A percentile compares a stretch with the other conserved stretches of the same genome.
Evolutionary conservation across 2,888 invertebrate species (phyloP).

Genomic region (Watsonalla cultraria): DNA sequence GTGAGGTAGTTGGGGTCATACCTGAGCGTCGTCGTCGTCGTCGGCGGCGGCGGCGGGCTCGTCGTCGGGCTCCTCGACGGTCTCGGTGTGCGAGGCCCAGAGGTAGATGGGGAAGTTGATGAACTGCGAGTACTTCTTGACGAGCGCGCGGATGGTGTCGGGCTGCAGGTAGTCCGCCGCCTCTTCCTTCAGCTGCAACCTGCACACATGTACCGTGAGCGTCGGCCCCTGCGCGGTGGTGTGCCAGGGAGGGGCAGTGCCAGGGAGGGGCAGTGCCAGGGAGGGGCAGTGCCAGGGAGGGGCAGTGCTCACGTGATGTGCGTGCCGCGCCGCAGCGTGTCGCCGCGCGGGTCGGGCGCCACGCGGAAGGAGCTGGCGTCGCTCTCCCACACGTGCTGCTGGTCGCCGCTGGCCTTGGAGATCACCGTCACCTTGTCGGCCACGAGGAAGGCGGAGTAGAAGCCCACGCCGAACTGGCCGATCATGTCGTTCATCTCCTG

Average conservation of each 20-base stretch:
- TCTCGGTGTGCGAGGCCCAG: slow-evolving; percentile 84
- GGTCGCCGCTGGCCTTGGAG: slow-evolving; percentile 95
- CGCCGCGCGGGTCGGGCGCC: slow-evolving; percentile 95
- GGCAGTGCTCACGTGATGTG: slow-evolving; percentile 81
- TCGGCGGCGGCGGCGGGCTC: slow-evolving; percentile 15
- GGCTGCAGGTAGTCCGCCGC: slow-evolving; percentile 97
- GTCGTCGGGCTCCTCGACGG: slow-evolving; percentile 26
- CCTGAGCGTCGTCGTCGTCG: slow-evolving; percentile 34
- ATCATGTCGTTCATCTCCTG: slow-evolving; percentile 97
- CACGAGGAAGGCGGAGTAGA: slow-evolving; percentile 98
- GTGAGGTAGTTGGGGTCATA: background rate
- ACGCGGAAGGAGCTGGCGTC: slow-evolving; percentile 95
- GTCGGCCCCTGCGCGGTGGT: slow-evolving; percentile 7
- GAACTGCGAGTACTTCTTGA: slow-evolving; percentile 99
- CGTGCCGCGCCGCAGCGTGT: slow-evolving; percentile 94
- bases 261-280: slow-evolving; percentile 49
- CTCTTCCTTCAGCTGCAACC: slow-evolving; percentile 96
- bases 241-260: slow-evolving; percentile 83
- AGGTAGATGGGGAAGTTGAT: slow-evolving; percentile 99
- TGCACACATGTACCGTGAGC: slow-evolving; percentile 43
- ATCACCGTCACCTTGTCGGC: slow-evolving; percentile 97
- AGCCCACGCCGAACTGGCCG: slow-evolving; percentile 99
- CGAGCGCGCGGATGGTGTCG: slow-evolving; percentile 92
- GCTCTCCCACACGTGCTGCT: slow-evolving; percentile 98
- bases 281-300: background rate